Evolutionary conservation across 2,888 invertebrate species (phyloP).

Genomic region (Blastobasis adustella): DNA sequence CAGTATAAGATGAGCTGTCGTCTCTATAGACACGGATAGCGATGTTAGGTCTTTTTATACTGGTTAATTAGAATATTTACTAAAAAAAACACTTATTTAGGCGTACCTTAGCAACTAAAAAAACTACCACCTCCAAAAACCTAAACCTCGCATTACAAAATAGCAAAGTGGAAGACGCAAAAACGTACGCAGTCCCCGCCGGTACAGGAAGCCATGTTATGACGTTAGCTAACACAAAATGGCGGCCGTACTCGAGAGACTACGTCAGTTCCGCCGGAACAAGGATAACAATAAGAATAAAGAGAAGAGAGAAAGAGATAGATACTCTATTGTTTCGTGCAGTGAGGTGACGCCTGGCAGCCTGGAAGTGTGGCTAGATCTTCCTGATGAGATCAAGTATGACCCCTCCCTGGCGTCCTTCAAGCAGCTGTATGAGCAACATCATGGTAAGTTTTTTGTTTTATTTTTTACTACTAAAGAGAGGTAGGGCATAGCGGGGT

Average conservation of each 20-base stretch:
- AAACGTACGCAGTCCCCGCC: background rate
- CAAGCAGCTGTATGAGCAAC: conserved; percentile 69
- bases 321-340: conserved; percentile 64
- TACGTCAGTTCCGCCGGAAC: conserved; percentile 11
- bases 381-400: conserved; percentile 78
- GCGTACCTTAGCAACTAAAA: too few relatives aligned
- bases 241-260: conserved; percentile 27
- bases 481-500: too few relatives aligned
- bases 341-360: conserved; percentile 77
- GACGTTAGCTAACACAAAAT: conserved; percentile 27
- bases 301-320: conserved; percentile 25
- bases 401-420: conserved; percentile 80
- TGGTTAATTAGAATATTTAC: too few relatives aligned
- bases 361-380: conserved; percentile 77
- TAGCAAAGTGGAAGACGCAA: background rate
- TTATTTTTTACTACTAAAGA: background rate
- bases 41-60: too few relatives aligned
- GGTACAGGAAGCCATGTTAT: conserved; percentile 8
- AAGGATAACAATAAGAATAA: conserved; percentile 11
- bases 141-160: background rate
- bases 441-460: conserved; percentile 44
- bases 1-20: too few relatives aligned
- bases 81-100: too few relatives aligned
- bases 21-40: too few relatives aligned
- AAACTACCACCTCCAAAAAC: background rate